phyloP scores from a whole-genome alignment of 2,888 invertebrate species.

The Drosophila paracracens region DNA sequence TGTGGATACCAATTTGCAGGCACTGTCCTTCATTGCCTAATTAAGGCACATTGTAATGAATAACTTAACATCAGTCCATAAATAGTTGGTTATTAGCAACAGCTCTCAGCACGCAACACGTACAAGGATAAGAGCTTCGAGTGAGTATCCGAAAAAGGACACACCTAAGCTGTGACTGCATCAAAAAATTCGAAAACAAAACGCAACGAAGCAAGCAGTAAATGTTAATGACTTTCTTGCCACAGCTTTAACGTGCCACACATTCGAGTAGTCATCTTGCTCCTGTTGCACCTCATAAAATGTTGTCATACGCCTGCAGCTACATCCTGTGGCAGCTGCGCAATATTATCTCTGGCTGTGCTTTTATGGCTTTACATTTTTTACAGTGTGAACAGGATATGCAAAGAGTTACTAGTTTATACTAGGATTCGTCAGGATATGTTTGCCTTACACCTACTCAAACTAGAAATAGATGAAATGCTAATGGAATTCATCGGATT shows the following conservation, averaged over 20 bases:
- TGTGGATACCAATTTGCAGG: conserved; percentile 27
- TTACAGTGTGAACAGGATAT: conserved; percentile 19
- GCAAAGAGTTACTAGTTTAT: neutral
- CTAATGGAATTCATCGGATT: neutral
- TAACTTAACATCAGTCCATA: conserved; percentile 40
- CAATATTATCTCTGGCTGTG: conserved; percentile 27
- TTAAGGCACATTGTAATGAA: conserved; percentile 49
- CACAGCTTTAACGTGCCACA: conserved; percentile 36
- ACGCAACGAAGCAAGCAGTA: conserved; percentile 60
- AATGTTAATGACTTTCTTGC: conserved; percentile 60
- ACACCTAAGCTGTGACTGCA: conserved; percentile 5
- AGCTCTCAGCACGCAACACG: conserved; percentile 49
- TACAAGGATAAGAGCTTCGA: conserved; percentile 10
- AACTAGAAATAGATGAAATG: neutral
- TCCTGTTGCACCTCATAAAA: conserved; percentile 60
- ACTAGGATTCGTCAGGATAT: conserved; percentile 12
- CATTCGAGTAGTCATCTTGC: neutral
- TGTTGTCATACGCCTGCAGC: conserved; percentile 1
- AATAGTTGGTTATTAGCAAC: conserved; percentile 29
- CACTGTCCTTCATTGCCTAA: conserved; percentile 36
- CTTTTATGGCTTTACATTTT: conserved; percentile 32
- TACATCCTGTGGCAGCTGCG: conserved; percentile 21
- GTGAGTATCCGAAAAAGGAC: neutral
- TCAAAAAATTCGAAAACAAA: conserved; percentile 43
- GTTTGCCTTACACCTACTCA: conserved; percentile 3